Conservation (phyloP, 2,888 invertebrate species). For the Agrochola circellaris region DNA sequence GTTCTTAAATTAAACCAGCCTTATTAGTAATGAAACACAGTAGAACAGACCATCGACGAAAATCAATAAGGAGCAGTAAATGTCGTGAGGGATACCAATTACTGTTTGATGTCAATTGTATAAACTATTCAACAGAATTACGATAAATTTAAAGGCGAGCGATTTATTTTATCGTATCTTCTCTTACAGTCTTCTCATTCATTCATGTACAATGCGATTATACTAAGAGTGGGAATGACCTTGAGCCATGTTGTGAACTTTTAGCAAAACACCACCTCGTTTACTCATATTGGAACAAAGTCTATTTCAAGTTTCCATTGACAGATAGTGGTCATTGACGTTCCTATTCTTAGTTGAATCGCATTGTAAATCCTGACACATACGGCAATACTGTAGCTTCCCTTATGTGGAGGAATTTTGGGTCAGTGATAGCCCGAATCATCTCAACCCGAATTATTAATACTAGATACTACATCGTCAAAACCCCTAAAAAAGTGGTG, state of each 20-base stretch:
- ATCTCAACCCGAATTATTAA: too few species aligned
- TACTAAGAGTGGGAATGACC: background rate
- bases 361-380: background rate
- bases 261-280: background rate
- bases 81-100: conserved; percentile 55
- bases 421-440: too few species aligned
- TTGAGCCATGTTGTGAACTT: background rate
- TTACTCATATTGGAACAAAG: background rate
- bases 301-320: too few species aligned
- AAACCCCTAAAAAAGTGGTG: too few species aligned
- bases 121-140: conserved; percentile 21
- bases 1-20: conserved; percentile 32
- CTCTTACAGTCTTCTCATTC: too few species aligned
- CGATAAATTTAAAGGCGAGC: background rate
- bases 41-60: conserved; percentile 21
- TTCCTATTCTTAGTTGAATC: background rate
- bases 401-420: background rate
- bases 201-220: background rate
- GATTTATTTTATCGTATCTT: background rate
- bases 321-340: too few species aligned
- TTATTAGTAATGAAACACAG: conserved; percentile 28
- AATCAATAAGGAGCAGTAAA: conserved; percentile 49
- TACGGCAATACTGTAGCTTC: background rate
- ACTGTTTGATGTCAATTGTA: conserved; percentile 32
- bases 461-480: too few species aligned